Evolutionary conservation across 2,113 vertebrate species (phyloP).

Genomic region (Dendropsophus ebraccatus): DNA sequence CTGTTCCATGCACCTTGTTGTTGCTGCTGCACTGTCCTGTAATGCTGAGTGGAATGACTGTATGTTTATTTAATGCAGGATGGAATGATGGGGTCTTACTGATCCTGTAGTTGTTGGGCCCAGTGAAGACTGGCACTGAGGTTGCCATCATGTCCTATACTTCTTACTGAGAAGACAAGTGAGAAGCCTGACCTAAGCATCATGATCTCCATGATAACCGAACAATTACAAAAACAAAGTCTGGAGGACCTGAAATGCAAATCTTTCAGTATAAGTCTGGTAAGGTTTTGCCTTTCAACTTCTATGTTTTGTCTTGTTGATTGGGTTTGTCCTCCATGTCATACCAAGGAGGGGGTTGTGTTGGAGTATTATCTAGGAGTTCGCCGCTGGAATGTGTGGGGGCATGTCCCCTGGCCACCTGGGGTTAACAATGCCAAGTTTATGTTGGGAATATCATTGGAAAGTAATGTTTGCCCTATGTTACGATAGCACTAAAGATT

Average conservation of each 20-base stretch:
- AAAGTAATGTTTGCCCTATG: too few relatives aligned
- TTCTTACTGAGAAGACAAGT: constrained; percentile 50
- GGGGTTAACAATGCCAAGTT: too few relatives aligned
- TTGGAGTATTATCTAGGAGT: background rate
- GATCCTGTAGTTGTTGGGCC: constrained; percentile 42
- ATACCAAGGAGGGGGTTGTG: too few relatives aligned
- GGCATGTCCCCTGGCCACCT: too few relatives aligned
- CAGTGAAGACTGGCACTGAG: constrained; percentile 51
- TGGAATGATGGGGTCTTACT: constrained; percentile 56
- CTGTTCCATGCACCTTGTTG: background rate
- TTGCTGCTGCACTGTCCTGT: background rate
- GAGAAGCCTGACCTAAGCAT: constrained; percentile 59
- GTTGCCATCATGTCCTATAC: constrained; percentile 51
- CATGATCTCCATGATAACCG: constrained; percentile 88
- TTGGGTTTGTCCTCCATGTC: background rate
- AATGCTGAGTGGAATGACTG: background rate
- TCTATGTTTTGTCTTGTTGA: background rate
- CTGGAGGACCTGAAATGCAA: constrained; percentile 84
- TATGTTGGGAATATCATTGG: too few relatives aligned
- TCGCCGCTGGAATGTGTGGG: too few relatives aligned
- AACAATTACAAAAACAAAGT: constrained; percentile 87
- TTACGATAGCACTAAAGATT: too few relatives aligned
- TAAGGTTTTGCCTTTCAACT: constrained; percentile 67
- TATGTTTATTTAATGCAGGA: constrained; percentile 47
- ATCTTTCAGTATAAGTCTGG: constrained; percentile 81